These are phyloP conservation scores for Danio kyathit DNA, from an alignment of 2,797 vertebrate species.

Conservation along the genomic window DNA sequence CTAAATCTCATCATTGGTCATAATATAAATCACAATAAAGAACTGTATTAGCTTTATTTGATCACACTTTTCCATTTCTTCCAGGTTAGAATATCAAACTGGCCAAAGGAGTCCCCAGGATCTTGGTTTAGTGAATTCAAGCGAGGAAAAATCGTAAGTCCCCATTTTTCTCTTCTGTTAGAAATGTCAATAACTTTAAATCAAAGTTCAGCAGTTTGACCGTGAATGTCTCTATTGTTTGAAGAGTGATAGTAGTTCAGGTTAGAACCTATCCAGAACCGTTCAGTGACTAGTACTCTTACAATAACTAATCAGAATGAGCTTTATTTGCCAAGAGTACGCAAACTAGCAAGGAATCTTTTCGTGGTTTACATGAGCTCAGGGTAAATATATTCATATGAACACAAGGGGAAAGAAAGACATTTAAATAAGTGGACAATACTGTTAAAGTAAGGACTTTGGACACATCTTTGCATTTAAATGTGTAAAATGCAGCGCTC, in stretches of 20 bases:
- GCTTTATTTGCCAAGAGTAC: no score
- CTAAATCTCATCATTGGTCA: constrained; percentile 7
- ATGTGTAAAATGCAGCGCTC: no score
- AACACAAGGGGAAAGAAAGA: no score
- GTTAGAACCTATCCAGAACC: not conserved
- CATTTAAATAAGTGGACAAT: no score
- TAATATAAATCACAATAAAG: constrained; percentile 8
- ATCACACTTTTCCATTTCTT: not conserved
- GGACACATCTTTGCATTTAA: no score
- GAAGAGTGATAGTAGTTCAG: not conserved
- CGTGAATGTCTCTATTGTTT: not conserved
- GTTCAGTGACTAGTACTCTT: no score
- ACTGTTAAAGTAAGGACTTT: no score
- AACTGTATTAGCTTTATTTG: not conserved
- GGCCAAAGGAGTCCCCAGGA: constrained; percentile 95
- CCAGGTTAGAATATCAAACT: constrained; percentile 95
- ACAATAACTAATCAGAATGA: no score
- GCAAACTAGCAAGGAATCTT: no score
- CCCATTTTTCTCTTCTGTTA: not conserved
- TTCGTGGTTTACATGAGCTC: no score
- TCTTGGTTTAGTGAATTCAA: constrained; percentile 99
- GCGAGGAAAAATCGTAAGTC: constrained; percentile 95
- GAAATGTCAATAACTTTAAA: constrained; percentile 6
- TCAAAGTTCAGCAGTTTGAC: not conserved
- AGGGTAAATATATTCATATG: no score